Conservation (phyloP, 2,113 vertebrate genomes). For the Eulemur macaco region DNA sequence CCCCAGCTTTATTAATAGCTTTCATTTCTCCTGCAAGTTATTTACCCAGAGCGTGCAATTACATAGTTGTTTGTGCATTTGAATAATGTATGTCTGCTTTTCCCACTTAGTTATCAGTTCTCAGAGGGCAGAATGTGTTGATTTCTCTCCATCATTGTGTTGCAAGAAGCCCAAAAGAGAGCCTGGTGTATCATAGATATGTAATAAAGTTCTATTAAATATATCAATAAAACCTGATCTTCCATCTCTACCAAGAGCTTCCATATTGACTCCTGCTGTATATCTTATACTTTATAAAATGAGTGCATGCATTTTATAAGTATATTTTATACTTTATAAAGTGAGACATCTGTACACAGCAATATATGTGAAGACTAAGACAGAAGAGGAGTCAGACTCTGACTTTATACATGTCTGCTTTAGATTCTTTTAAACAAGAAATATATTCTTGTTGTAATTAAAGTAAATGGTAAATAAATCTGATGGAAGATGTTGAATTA, state of each 20-base stretch:
- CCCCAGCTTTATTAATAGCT: background rate
- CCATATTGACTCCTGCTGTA: background rate
- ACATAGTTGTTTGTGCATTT: background rate
- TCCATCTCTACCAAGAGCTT: background rate
- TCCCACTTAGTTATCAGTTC: background rate
- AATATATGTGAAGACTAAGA: background rate
- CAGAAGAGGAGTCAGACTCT: background rate
- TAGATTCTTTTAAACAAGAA: background rate
- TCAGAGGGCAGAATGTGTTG: background rate
- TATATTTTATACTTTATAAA: conserved; percentile 9
- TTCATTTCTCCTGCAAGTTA: background rate
- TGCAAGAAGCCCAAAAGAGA: background rate
- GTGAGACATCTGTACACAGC: background rate
- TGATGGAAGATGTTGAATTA: background rate
- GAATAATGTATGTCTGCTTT: background rate
- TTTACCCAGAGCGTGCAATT: background rate
- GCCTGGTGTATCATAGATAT: accelerated
- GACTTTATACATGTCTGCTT: background rate
- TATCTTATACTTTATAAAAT: background rate
- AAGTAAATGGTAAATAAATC: background rate
- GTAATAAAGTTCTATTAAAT: background rate
- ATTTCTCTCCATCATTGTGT: background rate
- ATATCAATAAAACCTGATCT: background rate
- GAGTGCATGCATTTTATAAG: background rate
- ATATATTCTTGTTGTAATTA: background rate